Base-by-base conservation (phyloP, 2,888 invertebrate species). In the Melieria picta region DNA sequence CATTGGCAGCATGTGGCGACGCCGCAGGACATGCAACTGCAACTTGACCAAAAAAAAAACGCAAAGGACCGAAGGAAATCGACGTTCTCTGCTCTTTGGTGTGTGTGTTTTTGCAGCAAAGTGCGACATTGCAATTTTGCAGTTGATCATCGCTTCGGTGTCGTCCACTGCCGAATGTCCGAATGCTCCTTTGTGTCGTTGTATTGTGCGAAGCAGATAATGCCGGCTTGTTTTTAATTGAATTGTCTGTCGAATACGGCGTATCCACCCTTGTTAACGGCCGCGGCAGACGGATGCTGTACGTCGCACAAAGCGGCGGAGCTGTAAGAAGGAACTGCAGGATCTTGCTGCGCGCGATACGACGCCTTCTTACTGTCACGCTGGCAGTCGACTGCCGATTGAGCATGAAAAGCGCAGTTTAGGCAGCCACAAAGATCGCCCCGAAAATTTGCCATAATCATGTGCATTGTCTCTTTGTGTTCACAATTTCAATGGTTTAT, bases 391-490 rank as follows among this genome's bases (percentile, higher is more conserved):
- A 30, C 30, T 30, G 71, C 43, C 65, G 71, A 66, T 71, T 65
- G 71, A 71, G 65, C 69, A 74, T 79, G 76, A 77, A 81, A 82
- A 82, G 80, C 79, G 83, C 81, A 81, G 79, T 77, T 76, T 77
- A 76, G 75, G 68, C 75, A 72, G 75, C 82, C 81, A 82, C 82
- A 81, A 82, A 79, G 75, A 75, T 67, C 71, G 55, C 68, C 71
- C 75, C 78, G 76, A 82, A 82, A 80, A 83, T 81, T 80, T 81
- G 82, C 82, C 82, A 79, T 83, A 82, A 81, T 83, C 81, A 83
- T 76, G 48, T 16, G n/a, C 55, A 47, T 69, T 69, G 61, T 62
- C 55, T 56, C 6, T 63, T 45, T 10, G 7, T 6, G 9, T 66
- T 56, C 58, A 30, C 30, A 30, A 30, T 30, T 30, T 30, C 30